Evolutionary conservation across 2,113 vertebrate genomes (phyloP).

Genomic region (Barnardius zonarius): DNA sequence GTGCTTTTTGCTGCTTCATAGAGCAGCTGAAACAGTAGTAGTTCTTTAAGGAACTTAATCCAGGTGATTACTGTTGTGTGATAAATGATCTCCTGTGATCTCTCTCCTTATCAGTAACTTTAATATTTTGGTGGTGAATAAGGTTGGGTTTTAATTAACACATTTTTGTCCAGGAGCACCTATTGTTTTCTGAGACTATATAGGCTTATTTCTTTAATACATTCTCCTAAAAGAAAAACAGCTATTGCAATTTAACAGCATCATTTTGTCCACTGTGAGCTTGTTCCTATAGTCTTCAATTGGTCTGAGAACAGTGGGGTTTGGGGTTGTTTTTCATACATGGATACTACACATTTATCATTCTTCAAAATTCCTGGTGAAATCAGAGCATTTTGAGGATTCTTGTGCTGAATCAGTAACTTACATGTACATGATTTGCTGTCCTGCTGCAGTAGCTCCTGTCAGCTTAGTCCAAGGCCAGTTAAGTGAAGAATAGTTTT

Average conservation of each 20-base stretch:
- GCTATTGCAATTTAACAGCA: not conserved
- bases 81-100: not conserved
- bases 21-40: not conserved
- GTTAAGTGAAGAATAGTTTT: not conserved
- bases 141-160: not conserved
- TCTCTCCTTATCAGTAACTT: not conserved
- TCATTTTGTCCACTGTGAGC: not conserved
- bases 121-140: not conserved
- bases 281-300: not conserved
- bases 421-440: not conserved
- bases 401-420: not conserved
- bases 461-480: not conserved
- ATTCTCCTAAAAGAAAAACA: not conserved
- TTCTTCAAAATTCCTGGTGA: not conserved
- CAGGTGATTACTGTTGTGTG: not conserved
- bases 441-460: not conserved
- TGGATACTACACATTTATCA: not conserved
- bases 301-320: not conserved
- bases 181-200: not conserved
- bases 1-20: not conserved
- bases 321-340: not conserved
- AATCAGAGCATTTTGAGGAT: not conserved
- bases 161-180: not conserved
- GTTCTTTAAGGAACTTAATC: slow-evolving; percentile 6
- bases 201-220: not conserved